Conservation (phyloP, 2,888 invertebrate genomes). For the Drosophila ustulata region DNA sequence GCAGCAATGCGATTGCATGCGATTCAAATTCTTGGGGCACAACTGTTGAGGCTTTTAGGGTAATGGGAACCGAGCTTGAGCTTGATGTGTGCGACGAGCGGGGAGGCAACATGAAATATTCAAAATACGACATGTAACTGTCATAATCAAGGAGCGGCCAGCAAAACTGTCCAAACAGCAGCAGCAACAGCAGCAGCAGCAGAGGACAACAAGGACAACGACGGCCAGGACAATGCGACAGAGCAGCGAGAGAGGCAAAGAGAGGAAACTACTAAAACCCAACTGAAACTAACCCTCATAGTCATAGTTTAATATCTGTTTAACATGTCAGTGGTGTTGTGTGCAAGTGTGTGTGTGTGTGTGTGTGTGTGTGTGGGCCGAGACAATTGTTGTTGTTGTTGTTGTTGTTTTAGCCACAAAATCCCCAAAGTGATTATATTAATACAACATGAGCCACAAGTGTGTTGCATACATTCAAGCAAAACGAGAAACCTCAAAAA, state of each 20-base stretch:
- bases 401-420: constrained; percentile 55
- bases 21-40: constrained; percentile 30
- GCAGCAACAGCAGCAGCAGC: background rate
- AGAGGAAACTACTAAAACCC: constrained; percentile 34
- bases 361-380: background rate
- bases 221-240: constrained; percentile 1
- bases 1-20: constrained; percentile 41
- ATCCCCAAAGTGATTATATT: constrained; percentile 81
- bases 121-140: constrained; percentile 64
- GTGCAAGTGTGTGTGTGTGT: background rate
- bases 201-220: constrained; percentile 19
- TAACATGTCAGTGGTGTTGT: constrained; percentile 69
- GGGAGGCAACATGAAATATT: constrained; percentile 48
- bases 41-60: constrained; percentile 36
- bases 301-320: constrained; percentile 77
- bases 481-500: constrained; percentile 55
- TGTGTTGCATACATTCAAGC: constrained; percentile 68
- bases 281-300: constrained; percentile 55
- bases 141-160: constrained; percentile 64
- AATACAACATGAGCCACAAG: constrained; percentile 80
- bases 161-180: constrained; percentile 37
- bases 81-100: background rate
- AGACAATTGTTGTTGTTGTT: constrained; percentile 26
- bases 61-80: constrained; percentile 25
- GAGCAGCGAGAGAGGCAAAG: background rate